Percentiles rank a stretch among this genome's conserved stretches.
Conservation (phyloP, 2,797 vertebrate species). For the Kryptolebias ocellatus region DNA sequence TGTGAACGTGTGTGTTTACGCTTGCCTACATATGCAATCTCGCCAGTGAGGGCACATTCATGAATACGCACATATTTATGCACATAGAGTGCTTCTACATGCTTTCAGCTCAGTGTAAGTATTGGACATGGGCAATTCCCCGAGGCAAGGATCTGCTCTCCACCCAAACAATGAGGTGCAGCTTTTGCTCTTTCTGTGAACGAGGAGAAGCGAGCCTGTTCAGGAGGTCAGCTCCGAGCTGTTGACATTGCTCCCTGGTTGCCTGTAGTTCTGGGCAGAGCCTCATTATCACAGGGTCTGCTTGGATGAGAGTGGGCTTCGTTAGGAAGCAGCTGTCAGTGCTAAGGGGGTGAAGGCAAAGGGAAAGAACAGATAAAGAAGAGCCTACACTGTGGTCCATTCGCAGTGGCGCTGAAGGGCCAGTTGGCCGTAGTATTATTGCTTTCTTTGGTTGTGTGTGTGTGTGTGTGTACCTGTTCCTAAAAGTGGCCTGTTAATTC, state of each 20-base stretch:
- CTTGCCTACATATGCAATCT: constrained; percentile 5
- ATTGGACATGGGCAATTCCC: constrained; percentile 74
- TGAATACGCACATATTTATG: constrained; percentile 66
- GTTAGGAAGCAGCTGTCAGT: constrained; percentile 84
- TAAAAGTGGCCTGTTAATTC: not conserved
- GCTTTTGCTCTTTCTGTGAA: constrained; percentile 72
- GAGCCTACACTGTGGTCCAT: constrained; percentile 62
- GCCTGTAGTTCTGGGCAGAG: constrained; percentile 78
- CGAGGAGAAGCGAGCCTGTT: constrained; percentile 72
- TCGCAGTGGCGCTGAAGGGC: constrained; percentile 70
- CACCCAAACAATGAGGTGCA: constrained; percentile 78
- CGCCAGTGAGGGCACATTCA: constrained; percentile 44
- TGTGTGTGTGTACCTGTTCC: constrained; percentile 1
- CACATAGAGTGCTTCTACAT: constrained; percentile 49
- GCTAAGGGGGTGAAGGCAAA: constrained; percentile 74
- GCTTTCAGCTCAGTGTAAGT: constrained; percentile 64
- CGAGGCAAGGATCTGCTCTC: constrained; percentile 72
- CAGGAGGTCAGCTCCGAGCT: constrained; percentile 81
- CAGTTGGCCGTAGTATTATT: constrained; percentile 61
- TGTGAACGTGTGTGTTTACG: constrained; percentile 9
- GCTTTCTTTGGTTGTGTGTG: constrained; percentile 27
- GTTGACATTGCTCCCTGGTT: constrained; percentile 82
- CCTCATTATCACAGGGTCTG: constrained; percentile 83
- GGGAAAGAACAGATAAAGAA: constrained; percentile 72
- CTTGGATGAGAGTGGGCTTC: constrained; percentile 80